A percentile compares a stretch with the other conserved stretches of the same genome.
Conservation (phyloP, 1,140 invertebrate species). For the Atta texana region DNA sequence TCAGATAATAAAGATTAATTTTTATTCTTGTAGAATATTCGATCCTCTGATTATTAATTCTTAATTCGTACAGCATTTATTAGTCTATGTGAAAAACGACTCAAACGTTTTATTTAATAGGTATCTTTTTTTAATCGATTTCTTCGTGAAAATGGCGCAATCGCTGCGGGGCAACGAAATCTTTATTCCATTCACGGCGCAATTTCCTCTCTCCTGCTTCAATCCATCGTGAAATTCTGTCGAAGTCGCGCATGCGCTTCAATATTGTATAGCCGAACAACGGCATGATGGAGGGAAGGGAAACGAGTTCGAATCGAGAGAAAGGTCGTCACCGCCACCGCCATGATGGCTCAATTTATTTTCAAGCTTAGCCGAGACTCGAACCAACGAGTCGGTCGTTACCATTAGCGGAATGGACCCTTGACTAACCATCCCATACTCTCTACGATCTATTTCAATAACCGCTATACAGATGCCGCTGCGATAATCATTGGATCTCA, state of each 20-base stretch:
- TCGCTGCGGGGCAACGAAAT: background rate
- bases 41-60: background rate
- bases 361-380: constrained; percentile 84
- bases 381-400: constrained; percentile 84
- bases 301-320: constrained; percentile 59
- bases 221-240: constrained; percentile 64
- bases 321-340: background rate
- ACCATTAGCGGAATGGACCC: constrained; percentile 86
- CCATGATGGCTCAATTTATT: constrained; percentile 71
- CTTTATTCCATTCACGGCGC: constrained; percentile 50
- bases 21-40: background rate
- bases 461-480: constrained; percentile 86
- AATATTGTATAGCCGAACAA: background rate
- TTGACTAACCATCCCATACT: constrained; percentile 70
- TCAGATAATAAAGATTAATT: background rate
- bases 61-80: background rate
- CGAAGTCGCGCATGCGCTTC: constrained; percentile 65
- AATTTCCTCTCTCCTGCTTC: constrained; percentile 48
- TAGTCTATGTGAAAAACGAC: background rate
- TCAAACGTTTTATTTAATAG: constrained; percentile 10
- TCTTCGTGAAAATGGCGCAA: constrained; percentile 16
- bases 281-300: background rate
- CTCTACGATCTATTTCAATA: constrained; percentile 86
- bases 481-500: constrained; percentile 83
- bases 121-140: constrained; percentile 36